Percentiles rank a stretch among this genome's conserved stretches.
Conservation (phyloP, 2,888 invertebrate species). For the Ectropis crepuscularia region DNA sequence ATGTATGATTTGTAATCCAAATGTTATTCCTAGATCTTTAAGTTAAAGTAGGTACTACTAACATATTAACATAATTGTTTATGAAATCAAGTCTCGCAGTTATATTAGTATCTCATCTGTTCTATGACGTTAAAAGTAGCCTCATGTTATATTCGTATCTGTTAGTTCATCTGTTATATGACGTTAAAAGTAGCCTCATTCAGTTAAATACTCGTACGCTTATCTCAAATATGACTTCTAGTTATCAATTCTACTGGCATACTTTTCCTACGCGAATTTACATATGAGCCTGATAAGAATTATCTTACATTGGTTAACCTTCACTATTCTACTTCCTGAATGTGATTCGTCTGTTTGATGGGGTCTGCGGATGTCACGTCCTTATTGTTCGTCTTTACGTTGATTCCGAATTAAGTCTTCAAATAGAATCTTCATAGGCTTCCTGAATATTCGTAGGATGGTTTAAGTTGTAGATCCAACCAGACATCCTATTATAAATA, state of each 20-base stretch:
- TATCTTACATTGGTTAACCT: constrained; percentile 63
- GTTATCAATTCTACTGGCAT: constrained; percentile 23
- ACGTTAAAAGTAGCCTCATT: constrained; percentile 5
- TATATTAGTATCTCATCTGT: background rate
- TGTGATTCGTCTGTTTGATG: constrained; percentile 41
- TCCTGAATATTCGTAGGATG: too few species aligned
- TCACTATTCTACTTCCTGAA: constrained; percentile 56
- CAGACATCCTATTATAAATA: too few species aligned
- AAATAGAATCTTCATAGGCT: background rate
- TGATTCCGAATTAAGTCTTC: constrained; percentile 10
- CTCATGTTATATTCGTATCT: constrained; percentile 1
- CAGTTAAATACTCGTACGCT: constrained; percentile 1
- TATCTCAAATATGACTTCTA: constrained; percentile 5
- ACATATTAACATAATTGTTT: too few species aligned
- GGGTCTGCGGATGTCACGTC: constrained; percentile 29
- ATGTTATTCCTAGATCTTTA: constrained; percentile 4
- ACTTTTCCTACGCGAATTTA: constrained; percentile 40
- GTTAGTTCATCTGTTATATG: background rate
- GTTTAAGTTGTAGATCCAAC: too few species aligned
- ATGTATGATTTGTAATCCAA: constrained; percentile 21
- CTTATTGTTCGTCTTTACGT: constrained; percentile 21
- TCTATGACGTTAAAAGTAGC: constrained; percentile 4
- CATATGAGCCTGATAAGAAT: constrained; percentile 58
- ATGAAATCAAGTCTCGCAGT: too few species aligned
- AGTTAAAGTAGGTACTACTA: background rate